Evolutionary conservation across 2,113 vertebrate genomes (phyloP).

Genomic region (Hippolais icterina): DNA sequence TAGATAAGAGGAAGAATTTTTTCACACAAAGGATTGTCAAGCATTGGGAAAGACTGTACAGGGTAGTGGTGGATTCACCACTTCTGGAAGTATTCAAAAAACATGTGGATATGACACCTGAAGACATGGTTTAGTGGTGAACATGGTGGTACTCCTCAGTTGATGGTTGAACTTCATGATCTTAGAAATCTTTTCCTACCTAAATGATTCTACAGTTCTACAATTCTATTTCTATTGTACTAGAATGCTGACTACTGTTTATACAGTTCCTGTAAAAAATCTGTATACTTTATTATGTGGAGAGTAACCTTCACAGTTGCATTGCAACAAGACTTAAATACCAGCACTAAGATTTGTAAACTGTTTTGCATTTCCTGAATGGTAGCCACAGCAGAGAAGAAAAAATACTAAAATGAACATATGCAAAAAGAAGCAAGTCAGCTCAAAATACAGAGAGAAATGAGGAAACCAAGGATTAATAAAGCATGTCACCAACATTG

Average conservation of each 20-base stretch:
- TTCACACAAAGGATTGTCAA: background rate
- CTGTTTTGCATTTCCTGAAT: background rate
- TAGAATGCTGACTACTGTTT: conserved; percentile 2
- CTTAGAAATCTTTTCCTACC: background rate
- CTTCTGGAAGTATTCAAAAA: background rate
- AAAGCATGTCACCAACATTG: background rate
- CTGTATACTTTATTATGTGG: background rate
- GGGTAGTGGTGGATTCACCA: background rate
- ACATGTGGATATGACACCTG: background rate
- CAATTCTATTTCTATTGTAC: background rate
- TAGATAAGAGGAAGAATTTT: background rate
- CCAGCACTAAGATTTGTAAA: background rate
- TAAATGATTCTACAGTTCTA: accelerated
- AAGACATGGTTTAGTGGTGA: background rate
- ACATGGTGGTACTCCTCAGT: background rate
- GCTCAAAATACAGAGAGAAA: background rate
- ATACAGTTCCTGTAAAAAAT: background rate
- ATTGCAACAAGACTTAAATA: background rate
- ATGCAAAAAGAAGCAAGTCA: background rate
- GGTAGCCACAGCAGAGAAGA: background rate
- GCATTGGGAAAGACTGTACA: background rate
- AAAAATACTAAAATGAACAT: background rate
- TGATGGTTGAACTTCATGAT: background rate
- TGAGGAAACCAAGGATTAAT: background rate
- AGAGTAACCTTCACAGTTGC: background rate